phyloP scores from a whole-genome alignment of 1,140 invertebrate genomes.

The Papilio glaucus region DNA sequence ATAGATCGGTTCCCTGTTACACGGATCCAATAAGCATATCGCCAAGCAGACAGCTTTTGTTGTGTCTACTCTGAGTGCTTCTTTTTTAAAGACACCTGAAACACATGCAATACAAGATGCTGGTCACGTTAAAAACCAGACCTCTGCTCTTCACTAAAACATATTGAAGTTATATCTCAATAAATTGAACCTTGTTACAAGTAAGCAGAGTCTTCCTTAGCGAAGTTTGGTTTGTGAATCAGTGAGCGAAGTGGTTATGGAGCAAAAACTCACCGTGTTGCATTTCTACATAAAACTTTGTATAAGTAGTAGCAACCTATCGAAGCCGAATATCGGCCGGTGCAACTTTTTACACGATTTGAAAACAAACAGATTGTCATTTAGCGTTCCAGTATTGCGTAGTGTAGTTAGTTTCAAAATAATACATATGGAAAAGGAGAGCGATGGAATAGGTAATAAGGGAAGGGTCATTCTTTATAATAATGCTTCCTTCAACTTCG shows the following conservation, averaged over 20 bases:
- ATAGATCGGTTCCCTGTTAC: too few relatives aligned
- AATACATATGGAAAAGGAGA: background rate
- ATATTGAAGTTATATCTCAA: background rate
- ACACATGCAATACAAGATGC: conserved; percentile 2
- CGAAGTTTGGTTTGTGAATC: conserved; percentile 42
- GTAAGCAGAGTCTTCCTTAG: conserved; percentile 7
- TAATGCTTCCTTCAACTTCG: too few relatives aligned
- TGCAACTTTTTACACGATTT: conserved; percentile 39
- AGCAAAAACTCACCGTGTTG: conserved; percentile 59
- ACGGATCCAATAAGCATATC: background rate
- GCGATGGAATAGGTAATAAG: too few relatives aligned
- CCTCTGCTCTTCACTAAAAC: background rate
- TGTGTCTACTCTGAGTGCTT: background rate
- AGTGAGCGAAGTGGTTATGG: conserved; percentile 40
- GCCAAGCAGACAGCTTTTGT: background rate
- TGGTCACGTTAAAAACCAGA: conserved; percentile 22
- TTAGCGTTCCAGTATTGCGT: background rate
- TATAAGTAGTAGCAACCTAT: conserved; percentile 49
- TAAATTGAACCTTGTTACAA: conserved; percentile 31
- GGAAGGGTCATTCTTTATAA: too few relatives aligned
- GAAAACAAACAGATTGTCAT: background rate
- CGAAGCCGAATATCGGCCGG: conserved; percentile 40
- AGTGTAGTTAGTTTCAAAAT: background rate
- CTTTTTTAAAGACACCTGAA: background rate
- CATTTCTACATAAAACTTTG: conserved; percentile 70